phyloP scores from a whole-genome alignment of 1,140 invertebrate genomes.

The Caligus rogercresseyi region DNA sequence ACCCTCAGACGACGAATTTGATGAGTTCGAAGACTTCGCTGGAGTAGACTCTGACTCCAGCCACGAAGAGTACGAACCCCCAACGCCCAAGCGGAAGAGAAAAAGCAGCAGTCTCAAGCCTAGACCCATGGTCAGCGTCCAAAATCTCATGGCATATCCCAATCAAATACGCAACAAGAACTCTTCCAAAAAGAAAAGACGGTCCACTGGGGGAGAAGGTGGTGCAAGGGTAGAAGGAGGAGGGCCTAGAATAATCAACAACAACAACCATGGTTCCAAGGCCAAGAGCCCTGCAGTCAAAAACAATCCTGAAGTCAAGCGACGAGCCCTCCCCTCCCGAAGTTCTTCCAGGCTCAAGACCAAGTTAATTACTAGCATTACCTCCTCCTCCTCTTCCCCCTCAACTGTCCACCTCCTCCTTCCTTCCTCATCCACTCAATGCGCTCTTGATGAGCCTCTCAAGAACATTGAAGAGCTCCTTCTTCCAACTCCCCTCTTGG shows the following conservation, averaged over 20 bases:
- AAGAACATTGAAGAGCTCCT: background rate
- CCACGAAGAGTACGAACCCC: conserved; percentile 2
- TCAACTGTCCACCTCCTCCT: too few species aligned
- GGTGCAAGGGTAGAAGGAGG: too few species aligned
- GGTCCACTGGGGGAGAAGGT: too few species aligned
- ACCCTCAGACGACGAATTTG: conserved; percentile 12
- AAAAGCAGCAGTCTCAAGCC: background rate
- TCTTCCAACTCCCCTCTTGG: background rate
- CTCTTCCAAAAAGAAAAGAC: background rate
- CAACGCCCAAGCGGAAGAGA: background rate
- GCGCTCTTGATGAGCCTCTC: background rate
- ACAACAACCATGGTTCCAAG: too few species aligned
- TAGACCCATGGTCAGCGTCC: background rate
- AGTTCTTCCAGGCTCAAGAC: too few species aligned
- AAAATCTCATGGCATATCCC: background rate
- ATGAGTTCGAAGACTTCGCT: background rate
- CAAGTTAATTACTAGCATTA: too few species aligned
- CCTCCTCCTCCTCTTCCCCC: too few species aligned
- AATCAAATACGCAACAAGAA: background rate
- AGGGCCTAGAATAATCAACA: too few species aligned
- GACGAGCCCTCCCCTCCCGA: too few species aligned
- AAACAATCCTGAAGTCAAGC: too few species aligned
- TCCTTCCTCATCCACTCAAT: background rate
- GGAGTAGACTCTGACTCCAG: background rate
- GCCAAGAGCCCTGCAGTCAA: too few species aligned